These are phyloP conservation scores for Stylophora pistillata DNA, from an alignment of 64 coral and sea anemone genomes.

Conservation along the genomic window DNA sequence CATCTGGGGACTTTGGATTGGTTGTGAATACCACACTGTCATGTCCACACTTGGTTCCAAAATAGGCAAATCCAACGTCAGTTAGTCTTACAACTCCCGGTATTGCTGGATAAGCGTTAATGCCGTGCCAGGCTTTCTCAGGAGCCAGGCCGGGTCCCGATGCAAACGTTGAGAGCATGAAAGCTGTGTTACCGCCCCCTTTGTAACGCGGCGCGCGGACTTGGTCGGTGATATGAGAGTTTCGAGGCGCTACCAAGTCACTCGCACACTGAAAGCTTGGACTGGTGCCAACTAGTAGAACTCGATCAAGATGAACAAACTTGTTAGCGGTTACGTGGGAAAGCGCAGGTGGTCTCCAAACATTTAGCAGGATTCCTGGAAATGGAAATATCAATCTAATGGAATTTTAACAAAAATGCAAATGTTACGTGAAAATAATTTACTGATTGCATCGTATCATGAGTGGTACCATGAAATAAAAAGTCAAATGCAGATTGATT, in stretches of 20 bases:
- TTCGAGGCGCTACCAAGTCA: constrained; percentile 43
- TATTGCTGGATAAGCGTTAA: constrained; percentile 57
- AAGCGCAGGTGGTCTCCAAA: constrained; percentile 46
- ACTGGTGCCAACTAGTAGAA: constrained; percentile 70
- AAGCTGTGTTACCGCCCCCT: constrained; percentile 49
- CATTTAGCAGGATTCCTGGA: constrained; percentile 45
- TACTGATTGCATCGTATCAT: too few species aligned
- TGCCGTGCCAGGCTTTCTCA: constrained; percentile 43
- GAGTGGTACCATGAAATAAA: too few species aligned
- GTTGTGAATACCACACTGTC: constrained; percentile 52
- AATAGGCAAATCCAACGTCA: constrained; percentile 44
- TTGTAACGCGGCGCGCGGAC: constrained; percentile 24
- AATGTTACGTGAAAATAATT: too few species aligned
- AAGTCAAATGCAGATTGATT: too few species aligned
- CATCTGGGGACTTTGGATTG: constrained; percentile 45
- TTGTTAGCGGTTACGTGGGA: constrained; percentile 70
- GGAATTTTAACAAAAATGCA: background rate
- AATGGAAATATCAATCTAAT: background rate
- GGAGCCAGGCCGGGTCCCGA: constrained; percentile 56
- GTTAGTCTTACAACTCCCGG: constrained; percentile 31
- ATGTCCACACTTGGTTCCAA: constrained; percentile 64
- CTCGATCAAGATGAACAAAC: constrained; percentile 65
- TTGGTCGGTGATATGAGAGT: constrained; percentile 6
- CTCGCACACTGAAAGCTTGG: constrained; percentile 40
- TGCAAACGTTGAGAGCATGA: constrained; percentile 50